These are phyloP conservation scores for Pandion haliaetus DNA, from an alignment of 2,113 vertebrate species.

Conservation along the genomic window DNA sequence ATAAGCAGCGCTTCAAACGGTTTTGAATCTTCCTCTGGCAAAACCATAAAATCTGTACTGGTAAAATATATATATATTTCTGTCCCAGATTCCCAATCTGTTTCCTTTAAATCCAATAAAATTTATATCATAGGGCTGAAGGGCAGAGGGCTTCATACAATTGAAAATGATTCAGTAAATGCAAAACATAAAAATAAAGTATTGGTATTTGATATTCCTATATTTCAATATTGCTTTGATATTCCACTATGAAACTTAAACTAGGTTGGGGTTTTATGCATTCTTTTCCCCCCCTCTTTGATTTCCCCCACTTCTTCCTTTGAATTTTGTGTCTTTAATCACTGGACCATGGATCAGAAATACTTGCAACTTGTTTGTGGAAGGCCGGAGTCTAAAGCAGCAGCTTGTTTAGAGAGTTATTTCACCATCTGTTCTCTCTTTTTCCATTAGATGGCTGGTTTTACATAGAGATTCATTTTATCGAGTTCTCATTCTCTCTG, in stretches of 20 bases:
- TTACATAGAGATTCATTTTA: slow-evolving; percentile 12
- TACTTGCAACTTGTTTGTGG: slow-evolving; percentile 64
- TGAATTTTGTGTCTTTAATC: slow-evolving; percentile 76
- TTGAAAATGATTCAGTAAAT: slow-evolving; percentile 73
- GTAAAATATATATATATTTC: slow-evolving; percentile 30
- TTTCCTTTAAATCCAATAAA: slow-evolving; percentile 75
- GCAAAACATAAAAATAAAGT: slow-evolving; percentile 72
- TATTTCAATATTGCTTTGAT: slow-evolving; percentile 81
- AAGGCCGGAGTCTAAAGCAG: slow-evolving; percentile 44
- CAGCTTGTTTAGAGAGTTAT: slow-evolving; percentile 34
- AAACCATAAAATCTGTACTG: slow-evolving; percentile 38
- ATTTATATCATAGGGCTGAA: slow-evolving; percentile 53
- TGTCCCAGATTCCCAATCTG: slow-evolving; percentile 70
- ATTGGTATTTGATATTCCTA: slow-evolving; percentile 76
- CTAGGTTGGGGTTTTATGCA: slow-evolving; percentile 76
- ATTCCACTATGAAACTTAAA: slow-evolving; percentile 77
- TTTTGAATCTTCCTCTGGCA: slow-evolving; percentile 51
- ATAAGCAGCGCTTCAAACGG: slow-evolving; percentile 52
- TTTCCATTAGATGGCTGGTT: slow-evolving; percentile 49
- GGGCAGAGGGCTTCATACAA: slow-evolving; percentile 57
- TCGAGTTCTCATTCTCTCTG: not conserved
- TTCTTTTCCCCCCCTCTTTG: slow-evolving; percentile 68
- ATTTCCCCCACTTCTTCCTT: slow-evolving; percentile 64
- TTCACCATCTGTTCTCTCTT: slow-evolving; percentile 72
- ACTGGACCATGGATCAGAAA: slow-evolving; percentile 72